Evolutionary conservation across 2,113 vertebrate genomes (phyloP).

Genomic region (Muscicapa adusta): DNA sequence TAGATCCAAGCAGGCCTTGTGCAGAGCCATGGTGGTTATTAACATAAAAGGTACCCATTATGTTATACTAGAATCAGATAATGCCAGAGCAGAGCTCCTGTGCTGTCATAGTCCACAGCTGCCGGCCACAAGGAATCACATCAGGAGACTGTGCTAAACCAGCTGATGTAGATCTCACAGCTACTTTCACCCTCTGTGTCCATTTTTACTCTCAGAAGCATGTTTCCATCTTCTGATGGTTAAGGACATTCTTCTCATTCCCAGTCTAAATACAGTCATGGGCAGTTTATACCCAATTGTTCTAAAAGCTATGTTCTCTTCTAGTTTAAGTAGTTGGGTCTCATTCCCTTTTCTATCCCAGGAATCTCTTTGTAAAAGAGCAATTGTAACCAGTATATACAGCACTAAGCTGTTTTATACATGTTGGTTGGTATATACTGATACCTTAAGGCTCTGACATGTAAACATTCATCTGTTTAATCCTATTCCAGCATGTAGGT

Average conservation of each 20-base stretch:
- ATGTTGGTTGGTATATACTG: neutral
- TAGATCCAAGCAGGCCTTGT: neutral
- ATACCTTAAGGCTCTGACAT: neutral
- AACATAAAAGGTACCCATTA: neutral
- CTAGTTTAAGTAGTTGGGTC: neutral
- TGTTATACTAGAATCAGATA: neutral
- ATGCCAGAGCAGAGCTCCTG: neutral
- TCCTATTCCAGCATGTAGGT: neutral
- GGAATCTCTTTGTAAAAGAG: neutral
- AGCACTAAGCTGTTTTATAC: neutral
- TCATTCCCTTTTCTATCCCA: neutral
- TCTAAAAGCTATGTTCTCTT: neutral
- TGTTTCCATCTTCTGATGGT: neutral
- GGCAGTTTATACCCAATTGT: neutral
- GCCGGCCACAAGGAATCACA: neutral
- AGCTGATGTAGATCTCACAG: neutral
- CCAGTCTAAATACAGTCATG: neutral
- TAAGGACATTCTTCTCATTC: neutral
- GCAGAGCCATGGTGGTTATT: neutral
- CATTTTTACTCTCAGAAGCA: neutral
- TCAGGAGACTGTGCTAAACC: neutral
- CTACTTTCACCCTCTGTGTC: neutral
- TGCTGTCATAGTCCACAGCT: neutral
- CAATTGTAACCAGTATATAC: neutral
- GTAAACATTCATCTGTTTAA: neutral